Evolutionary conservation across 2,113 vertebrate genomes (phyloP).

Genomic region (Petaurus breviceps): DNA sequence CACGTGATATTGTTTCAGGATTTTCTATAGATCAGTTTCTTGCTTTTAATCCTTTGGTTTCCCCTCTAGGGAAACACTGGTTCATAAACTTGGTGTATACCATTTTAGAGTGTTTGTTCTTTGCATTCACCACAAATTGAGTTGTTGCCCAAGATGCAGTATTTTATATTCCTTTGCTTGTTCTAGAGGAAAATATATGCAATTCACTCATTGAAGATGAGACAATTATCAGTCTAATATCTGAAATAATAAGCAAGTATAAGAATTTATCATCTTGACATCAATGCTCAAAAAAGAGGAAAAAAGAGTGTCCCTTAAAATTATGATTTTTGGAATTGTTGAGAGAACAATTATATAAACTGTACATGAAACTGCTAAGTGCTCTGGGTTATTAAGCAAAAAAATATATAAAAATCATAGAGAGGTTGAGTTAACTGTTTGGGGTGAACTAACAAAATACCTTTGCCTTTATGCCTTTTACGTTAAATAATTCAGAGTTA

Average conservation of each 20-base stretch:
- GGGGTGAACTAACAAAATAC: neutral
- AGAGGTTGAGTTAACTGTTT: neutral
- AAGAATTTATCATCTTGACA: neutral
- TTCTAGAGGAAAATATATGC: neutral
- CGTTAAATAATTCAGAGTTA: neutral
- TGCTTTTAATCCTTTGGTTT: neutral
- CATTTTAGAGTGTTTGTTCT: rapidly evolving
- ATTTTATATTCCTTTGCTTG: slow-evolving; percentile 10
- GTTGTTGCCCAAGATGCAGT: neutral
- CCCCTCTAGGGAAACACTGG: neutral
- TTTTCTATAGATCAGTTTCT: neutral
- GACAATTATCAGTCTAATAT: rapidly evolving
- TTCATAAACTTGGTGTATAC: rapidly evolving
- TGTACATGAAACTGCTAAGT: neutral
- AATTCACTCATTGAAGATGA: neutral
- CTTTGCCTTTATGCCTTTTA: rapidly evolving
- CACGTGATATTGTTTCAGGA: neutral
- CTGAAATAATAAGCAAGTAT: neutral
- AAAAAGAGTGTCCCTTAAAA: neutral
- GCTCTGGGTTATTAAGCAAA: neutral
- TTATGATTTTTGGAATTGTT: neutral
- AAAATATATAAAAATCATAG: neutral
- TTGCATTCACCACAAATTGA: neutral
- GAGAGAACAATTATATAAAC: neutral
- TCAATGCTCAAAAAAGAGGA: neutral